Evolutionary conservation across 2,888 invertebrate genomes (phyloP).

Genomic region (Rhingia rostrata): DNA sequence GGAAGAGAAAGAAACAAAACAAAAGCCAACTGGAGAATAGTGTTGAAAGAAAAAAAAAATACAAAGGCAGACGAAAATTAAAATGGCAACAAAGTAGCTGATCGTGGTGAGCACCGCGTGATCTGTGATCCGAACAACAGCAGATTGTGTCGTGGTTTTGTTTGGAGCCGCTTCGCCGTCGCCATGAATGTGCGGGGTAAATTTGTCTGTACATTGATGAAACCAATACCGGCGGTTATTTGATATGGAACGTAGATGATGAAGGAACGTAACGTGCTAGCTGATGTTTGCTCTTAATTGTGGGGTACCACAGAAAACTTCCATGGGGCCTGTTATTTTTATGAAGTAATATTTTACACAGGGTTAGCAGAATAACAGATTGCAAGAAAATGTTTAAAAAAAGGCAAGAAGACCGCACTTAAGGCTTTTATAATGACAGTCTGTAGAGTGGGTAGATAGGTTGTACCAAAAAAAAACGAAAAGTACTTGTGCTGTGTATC

Average conservation of each 20-base stretch:
- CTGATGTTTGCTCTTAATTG: slow-evolving; percentile 7
- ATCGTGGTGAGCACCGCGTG: slow-evolving; percentile 62
- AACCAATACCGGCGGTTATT: slow-evolving; percentile 41
- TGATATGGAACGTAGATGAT: slow-evolving; percentile 30
- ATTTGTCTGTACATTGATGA: slow-evolving; percentile 41
- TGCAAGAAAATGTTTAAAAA: too few species aligned
- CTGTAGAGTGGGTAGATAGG: too few species aligned
- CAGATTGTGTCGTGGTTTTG: slow-evolving; percentile 64
- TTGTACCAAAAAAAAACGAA: too few species aligned
- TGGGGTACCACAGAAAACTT: too few species aligned
- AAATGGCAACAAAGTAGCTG: slow-evolving; percentile 38
- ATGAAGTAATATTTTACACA: too few species aligned
- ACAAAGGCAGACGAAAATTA: slow-evolving; percentile 7
- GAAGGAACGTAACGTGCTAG: slow-evolving; percentile 1
- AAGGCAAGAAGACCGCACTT: too few species aligned
- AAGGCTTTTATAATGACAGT: too few species aligned
- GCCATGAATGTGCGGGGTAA: slow-evolving; percentile 36
- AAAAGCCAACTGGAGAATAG: slow-evolving; percentile 3
- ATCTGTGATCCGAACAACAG: slow-evolving; percentile 61
- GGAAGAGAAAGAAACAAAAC: slow-evolving; percentile 10
- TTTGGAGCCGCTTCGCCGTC: slow-evolving; percentile 29
- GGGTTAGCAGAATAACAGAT: too few species aligned
- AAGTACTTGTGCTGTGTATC: too few species aligned
- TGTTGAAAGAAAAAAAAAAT: slow-evolving; percentile 1
- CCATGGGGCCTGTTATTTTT: too few species aligned